Conservation (phyloP, 2,797 vertebrate genomes). For the Clarias platycephalus region DNA sequence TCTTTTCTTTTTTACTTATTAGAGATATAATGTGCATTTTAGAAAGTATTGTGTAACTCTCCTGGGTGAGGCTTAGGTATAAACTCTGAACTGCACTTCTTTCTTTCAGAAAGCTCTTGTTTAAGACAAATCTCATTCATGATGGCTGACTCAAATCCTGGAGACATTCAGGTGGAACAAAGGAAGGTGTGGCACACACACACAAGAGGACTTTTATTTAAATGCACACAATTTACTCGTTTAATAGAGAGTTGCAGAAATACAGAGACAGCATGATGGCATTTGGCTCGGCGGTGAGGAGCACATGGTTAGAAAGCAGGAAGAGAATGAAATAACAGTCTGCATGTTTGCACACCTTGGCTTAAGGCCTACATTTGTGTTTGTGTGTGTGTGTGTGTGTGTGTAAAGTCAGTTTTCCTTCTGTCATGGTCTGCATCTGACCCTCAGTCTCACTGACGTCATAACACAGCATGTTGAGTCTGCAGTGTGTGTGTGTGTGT, state of each 20-base stretch:
- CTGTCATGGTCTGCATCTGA: conserved; percentile 41
- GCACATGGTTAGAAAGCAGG: conserved; percentile 31
- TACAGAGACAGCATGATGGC: neutral
- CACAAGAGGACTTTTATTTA: conserved; percentile 15
- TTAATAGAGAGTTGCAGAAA: conserved; percentile 7
- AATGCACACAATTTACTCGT: neutral
- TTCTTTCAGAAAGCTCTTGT: conserved; percentile 20
- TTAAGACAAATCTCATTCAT: conserved; percentile 11
- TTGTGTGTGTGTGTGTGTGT: conserved; percentile 30
- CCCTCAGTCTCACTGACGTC: conserved; percentile 39
- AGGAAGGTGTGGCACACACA: conserved; percentile 14
- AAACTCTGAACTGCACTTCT: conserved; percentile 5
- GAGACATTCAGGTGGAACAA: conserved; percentile 16
- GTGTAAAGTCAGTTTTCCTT: conserved; percentile 45
- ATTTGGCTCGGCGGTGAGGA: conserved; percentile 16
- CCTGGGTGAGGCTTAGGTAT: conserved; percentile 2
- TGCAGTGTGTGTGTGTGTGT: conserved; percentile 47
- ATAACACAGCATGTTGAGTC: conserved; percentile 60
- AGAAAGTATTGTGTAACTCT: neutral
- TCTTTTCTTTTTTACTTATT: neutral
- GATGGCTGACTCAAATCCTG: conserved; percentile 2
- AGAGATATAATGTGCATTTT: neutral
- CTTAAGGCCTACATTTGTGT: conserved; percentile 19
- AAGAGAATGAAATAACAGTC: conserved; percentile 46
- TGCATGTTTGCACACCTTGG: conserved; percentile 30